Evolutionary conservation across 2,113 vertebrate genomes (phyloP), one percentile per base, ranked within the genome.

Genomic region (Gobio gobio): DNA sequence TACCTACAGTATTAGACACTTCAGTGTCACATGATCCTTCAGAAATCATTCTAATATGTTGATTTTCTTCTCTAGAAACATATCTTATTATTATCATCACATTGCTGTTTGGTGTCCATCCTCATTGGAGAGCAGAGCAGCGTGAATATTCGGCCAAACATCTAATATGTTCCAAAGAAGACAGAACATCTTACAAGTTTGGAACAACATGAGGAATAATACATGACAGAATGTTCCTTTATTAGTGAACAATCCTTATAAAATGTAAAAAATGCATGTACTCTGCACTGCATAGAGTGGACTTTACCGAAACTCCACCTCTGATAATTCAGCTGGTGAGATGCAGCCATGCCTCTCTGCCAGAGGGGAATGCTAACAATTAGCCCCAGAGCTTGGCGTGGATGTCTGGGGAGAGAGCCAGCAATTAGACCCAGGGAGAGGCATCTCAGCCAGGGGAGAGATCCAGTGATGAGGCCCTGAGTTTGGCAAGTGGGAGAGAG

Each of bases 361-460:
- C 59, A 78, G 18, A 64, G 83, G 74, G 73, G 29, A 66, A 36
- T 64, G 73, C 73, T 84, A 84, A 84, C 73, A 84, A 84, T 84
- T 84, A 84, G 83, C 83, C 83, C 59, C 73, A 43, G 59, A 77
- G 56, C 59, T 77, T 84, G 83, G 59, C 74, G 26, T 77, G 74
- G 61, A 66, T 14, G 72, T 84, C 51, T 63, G 70, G 70, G 61
- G 47, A 51, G 72, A 43, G 72, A 78, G 59, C 83, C 74, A 78
- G 83, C 59, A 84, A 84, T 78, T 66, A 84, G 83, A 77, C 83
- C 82, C 43, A 76, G 72, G 33, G 72, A 84, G 64, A 84, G 29
- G 58, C 83, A 78, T 49, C 61, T 22, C 22, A 78, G 83, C 83
- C 63, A 64, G 59, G 18, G 83, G 74, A 84, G 74, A 84, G 45